A percentile compares a stretch with the other conserved stretches of the same genome.
Conservation (phyloP, 2,113 vertebrate genomes). For the Theropithecus gelada region DNA sequence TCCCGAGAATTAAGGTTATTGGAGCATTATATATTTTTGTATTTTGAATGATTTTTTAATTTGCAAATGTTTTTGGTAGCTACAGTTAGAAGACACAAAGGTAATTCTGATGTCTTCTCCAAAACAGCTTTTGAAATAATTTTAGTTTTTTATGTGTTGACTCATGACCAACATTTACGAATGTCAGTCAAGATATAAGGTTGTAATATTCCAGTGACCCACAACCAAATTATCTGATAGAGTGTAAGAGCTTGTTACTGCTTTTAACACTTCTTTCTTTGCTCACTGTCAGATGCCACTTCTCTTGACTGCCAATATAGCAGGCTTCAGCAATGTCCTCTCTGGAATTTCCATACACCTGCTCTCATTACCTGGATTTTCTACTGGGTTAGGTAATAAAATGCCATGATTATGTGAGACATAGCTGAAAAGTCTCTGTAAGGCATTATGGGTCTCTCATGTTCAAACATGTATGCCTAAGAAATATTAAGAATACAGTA, state of each 20-base stretch:
- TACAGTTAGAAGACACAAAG: not conserved
- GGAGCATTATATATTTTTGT: not conserved
- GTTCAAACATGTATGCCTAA: not conserved
- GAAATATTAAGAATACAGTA: not conserved
- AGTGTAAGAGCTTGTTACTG: not conserved
- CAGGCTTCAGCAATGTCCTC: not conserved
- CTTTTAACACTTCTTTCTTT: not conserved
- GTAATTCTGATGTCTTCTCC: not conserved
- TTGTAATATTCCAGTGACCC: not conserved
- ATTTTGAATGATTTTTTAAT: not conserved
- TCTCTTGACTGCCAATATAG: not conserved
- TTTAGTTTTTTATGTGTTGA: not conserved
- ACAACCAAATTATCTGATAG: not conserved
- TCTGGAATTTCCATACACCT: not conserved
- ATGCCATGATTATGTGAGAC: not conserved
- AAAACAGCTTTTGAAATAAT: not conserved
- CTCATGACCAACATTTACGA: not conserved
- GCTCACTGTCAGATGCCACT: not conserved
- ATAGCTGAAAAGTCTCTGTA: not conserved
- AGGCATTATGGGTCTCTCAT: not conserved
- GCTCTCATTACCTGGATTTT: not conserved
- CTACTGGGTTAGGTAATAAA: not conserved
- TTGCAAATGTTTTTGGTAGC: not conserved
- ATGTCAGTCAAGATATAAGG: slow-evolving; percentile 6
- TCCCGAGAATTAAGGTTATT: not conserved